Evolutionary conservation across 2,888 invertebrate genomes (phyloP).

Genomic region (Conomelus anceps): DNA sequence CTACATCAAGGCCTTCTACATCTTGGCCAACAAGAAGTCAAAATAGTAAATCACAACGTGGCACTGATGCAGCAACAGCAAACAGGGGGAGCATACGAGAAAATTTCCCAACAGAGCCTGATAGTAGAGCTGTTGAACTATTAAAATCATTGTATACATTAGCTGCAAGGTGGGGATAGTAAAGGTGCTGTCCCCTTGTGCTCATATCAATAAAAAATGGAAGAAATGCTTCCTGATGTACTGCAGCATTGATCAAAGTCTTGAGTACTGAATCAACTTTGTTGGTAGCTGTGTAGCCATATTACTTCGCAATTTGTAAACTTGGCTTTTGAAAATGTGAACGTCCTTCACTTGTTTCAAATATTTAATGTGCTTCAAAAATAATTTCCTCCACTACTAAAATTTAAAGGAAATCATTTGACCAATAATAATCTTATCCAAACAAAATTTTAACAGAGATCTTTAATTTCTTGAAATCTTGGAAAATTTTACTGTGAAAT

Average conservation of each 20-base stretch:
- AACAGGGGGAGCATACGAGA: neutral
- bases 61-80: conserved; percentile 25
- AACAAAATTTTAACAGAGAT: too few relatives aligned
- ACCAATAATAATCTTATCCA: neutral
- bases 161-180: conserved; percentile 68
- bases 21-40: conserved; percentile 17
- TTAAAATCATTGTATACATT: conserved; percentile 76
- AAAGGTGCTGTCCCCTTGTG: neutral
- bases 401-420: neutral
- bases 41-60: conserved; percentile 26
- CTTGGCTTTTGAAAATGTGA: neutral
- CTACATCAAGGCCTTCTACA: conserved; percentile 29
- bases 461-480: too few relatives aligned
- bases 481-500: too few relatives aligned
- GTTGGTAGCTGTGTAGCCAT: neutral
- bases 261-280: neutral
- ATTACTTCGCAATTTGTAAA: neutral
- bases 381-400: neutral
- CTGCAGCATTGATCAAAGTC: neutral
- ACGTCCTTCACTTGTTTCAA: neutral
- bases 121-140: conserved; percentile 72
- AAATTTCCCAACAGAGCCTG: conserved; percentile 38
- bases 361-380: neutral
- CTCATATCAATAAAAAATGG: neutral
- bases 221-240: neutral